Evolutionary conservation across 2,888 invertebrate species (phyloP).

Genomic region (Myopa testacea): DNA sequence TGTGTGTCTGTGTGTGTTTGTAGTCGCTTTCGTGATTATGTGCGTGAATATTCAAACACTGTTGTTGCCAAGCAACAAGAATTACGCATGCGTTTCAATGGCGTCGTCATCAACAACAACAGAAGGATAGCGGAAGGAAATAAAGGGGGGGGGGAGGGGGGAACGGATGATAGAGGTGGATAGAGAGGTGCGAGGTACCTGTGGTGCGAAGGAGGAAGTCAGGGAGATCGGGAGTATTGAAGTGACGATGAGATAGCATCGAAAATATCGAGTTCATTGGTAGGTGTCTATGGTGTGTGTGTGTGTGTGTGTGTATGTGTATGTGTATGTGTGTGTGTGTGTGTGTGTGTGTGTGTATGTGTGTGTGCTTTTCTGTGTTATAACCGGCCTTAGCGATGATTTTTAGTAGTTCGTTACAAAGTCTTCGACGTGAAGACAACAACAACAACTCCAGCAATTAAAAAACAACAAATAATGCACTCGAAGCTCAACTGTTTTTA

Average conservation of each 20-base stretch:
- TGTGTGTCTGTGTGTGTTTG: conserved; percentile 15
- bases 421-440: conserved; percentile 42
- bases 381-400: too few species aligned
- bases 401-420: conserved; percentile 33
- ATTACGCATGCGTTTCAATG: conserved; percentile 61
- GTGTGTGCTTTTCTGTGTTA: too few species aligned
- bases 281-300: too few species aligned
- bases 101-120: conserved; percentile 19
- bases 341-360: too few species aligned
- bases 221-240: not conserved
- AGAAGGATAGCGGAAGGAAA: not conserved
- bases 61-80: conserved; percentile 64
- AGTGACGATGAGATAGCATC: too few species aligned
- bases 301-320: too few species aligned
- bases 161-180: not conserved
- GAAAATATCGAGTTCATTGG: too few species aligned
- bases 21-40: conserved; percentile 49
- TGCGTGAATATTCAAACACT: conserved; percentile 62
- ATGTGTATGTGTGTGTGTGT: too few species aligned
- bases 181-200: not conserved
- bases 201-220: not conserved
- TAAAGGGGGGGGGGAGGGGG: not conserved
- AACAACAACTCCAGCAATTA: too few species aligned
- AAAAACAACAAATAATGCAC: conserved; percentile 42
- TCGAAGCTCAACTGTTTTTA: not conserved